Conservation (phyloP, 2,888 invertebrate genomes). For the Dolichopus griseipennis region DNA sequence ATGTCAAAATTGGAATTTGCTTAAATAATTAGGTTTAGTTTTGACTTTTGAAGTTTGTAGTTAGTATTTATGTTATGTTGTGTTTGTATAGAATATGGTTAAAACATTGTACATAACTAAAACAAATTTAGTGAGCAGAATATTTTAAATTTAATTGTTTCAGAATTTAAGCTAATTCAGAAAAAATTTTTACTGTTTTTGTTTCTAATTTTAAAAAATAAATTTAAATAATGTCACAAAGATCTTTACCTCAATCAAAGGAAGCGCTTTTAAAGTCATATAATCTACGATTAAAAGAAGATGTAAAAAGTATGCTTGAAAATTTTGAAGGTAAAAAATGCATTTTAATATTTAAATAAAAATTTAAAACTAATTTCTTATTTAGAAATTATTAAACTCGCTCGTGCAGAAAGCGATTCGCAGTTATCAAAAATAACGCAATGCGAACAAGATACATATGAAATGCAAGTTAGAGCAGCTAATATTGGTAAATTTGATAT, state of each 20-base stretch:
- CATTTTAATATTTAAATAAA: neutral
- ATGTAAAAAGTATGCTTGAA: constrained; percentile 94
- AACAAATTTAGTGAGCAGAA: too few relatives aligned
- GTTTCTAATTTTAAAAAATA: neutral
- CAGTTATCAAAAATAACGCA: constrained; percentile 85
- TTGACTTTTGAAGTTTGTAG: too few relatives aligned
- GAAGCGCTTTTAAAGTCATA: constrained; percentile 93
- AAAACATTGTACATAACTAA: too few relatives aligned
- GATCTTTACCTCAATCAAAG: constrained; percentile 80
- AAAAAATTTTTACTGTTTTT: too few relatives aligned
- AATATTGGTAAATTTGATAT: constrained; percentile 61
- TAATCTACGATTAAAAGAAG: constrained; percentile 87
- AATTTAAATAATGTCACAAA: constrained; percentile 33
- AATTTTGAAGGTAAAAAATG: constrained; percentile 74
- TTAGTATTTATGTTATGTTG: too few relatives aligned
- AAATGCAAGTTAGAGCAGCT: constrained; percentile 93
- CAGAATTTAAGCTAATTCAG: too few relatives aligned
- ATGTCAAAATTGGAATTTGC: too few relatives aligned
- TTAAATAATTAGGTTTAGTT: too few relatives aligned
- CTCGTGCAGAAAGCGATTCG: constrained; percentile 82
- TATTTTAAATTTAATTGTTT: too few relatives aligned
- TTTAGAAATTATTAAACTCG: constrained; percentile 80
- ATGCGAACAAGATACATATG: constrained; percentile 90
- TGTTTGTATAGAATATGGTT: too few relatives aligned
- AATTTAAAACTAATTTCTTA: constrained; percentile 30